These are phyloP conservation scores for Acrobasis suavella DNA, from an alignment of 2,888 invertebrate genomes.

Conservation along the genomic window DNA sequence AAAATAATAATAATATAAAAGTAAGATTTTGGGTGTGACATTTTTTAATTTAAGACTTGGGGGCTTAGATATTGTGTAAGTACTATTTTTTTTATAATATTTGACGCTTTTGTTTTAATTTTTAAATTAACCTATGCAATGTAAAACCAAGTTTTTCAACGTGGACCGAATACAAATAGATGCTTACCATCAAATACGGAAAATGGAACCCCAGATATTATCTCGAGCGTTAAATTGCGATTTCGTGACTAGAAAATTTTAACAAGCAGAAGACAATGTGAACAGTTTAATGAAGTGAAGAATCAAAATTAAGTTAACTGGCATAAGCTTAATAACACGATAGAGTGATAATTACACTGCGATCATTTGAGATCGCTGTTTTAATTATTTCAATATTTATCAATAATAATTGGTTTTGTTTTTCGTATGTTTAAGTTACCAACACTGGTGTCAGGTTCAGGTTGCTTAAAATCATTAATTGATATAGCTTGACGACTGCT, in stretches of 20 bases:
- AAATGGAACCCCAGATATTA: conserved; percentile 20
- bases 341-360: not conserved
- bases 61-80: too few species aligned
- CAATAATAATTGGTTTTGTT: too few species aligned
- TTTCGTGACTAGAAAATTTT: conserved; percentile 23
- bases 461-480: too few species aligned
- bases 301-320: conserved; percentile 13
- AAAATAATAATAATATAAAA: too few species aligned
- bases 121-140: not conserved
- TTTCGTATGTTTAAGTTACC: too few species aligned
- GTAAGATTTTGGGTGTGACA: too few species aligned
- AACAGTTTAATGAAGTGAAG: conserved; percentile 20
- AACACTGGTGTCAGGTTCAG: too few species aligned
- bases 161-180: conserved; percentile 14
- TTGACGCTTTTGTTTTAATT: not conserved
- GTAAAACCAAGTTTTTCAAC: not conserved
- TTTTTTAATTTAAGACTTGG: too few species aligned
- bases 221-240: conserved; percentile 24
- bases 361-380: not conserved
- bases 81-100: too few species aligned
- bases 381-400: too few species aligned
- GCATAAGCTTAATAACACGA: conserved; percentile 10
- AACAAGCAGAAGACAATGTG: conserved; percentile 21
- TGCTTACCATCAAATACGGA: conserved; percentile 15
- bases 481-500: too few species aligned